Evolutionary conservation across 2,113 vertebrate genomes (phyloP), one percentile per base, ranked within the genome.

Genomic region (Danionella cerebrum): DNA sequence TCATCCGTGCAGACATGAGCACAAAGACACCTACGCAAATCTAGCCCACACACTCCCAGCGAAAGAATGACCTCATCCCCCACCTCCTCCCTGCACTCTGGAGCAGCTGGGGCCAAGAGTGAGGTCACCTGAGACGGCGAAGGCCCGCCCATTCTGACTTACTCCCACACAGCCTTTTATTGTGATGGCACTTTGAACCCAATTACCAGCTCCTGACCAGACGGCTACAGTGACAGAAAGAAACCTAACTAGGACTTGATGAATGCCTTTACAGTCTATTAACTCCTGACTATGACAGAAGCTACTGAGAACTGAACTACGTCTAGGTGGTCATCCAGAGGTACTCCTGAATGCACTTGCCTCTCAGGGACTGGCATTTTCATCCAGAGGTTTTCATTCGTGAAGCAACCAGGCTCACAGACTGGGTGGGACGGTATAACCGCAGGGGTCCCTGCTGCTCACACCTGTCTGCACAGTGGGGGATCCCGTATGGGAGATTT

Each of bases 11-110:
- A 64, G 57, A 45, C 66, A 54, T 10, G 7, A 39, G 39, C 57
- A 55, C 70, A 71, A 25, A 82, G 72, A 77, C 80, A 80, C 78
- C 45, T 41, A 42, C 45, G 57, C 74, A 69, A 65, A 69, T 65
- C 51, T 36, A 27, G 44, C 58, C 53, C 42, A 78, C 84, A 80
- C 77, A 78, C 77, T 84, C 78, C 82, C 82, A 75, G 70, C 33
- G 24, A 65, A 69, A 73, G 75, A 41, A 84, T 86, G 84, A 86
- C 82, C 80, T 87, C 84, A 87, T 84, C 62, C 38, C 31, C 33
- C 48, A 55, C 38, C n/a, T 22, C 19, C 29, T 6, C 48, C 31
- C 13, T 27, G n/a, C 51, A 22, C 25, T 33, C 63, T 21, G 41
- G 42, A 65, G 64, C 67, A 77, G 72, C 67, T 63, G 70, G 62